Evolutionary conservation across 2,113 vertebrate species (phyloP).

Genomic region (Urocynchramus pylzowi): DNA sequence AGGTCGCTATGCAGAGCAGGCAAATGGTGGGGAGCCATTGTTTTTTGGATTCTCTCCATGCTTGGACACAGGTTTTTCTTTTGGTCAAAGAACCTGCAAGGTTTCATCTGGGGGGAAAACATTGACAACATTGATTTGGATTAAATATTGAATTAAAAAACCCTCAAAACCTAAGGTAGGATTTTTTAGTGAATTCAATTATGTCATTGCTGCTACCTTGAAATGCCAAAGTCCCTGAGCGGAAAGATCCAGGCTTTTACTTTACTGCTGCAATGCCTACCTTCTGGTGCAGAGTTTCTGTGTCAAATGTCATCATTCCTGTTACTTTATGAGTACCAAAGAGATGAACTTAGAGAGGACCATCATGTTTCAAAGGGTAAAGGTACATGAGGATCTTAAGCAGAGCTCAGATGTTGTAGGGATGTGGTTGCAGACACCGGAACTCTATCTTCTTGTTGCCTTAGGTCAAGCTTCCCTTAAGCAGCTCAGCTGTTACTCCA

Average conservation of each 20-base stretch:
- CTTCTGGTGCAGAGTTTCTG: neutral
- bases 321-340: neutral
- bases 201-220: neutral
- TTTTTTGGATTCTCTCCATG: neutral
- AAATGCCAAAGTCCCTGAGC: neutral
- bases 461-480: neutral
- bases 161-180: neutral
- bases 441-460: neutral
- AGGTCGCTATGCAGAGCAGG: neutral
- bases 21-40: neutral
- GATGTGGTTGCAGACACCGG: neutral
- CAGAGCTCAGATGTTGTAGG: neutral
- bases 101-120: neutral
- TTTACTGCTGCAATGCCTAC: neutral
- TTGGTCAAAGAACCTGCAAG: neutral
- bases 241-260: neutral
- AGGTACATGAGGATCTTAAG: neutral
- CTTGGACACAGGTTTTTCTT: neutral
- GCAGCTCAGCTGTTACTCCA: neutral
- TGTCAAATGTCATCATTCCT: neutral
- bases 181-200: neutral
- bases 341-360: neutral
- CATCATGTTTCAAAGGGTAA: neutral
- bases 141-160: neutral
- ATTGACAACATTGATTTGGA: neutral